phyloP scores from a whole-genome alignment of 2,797 vertebrate species.

The Sandelia bainsii region DNA sequence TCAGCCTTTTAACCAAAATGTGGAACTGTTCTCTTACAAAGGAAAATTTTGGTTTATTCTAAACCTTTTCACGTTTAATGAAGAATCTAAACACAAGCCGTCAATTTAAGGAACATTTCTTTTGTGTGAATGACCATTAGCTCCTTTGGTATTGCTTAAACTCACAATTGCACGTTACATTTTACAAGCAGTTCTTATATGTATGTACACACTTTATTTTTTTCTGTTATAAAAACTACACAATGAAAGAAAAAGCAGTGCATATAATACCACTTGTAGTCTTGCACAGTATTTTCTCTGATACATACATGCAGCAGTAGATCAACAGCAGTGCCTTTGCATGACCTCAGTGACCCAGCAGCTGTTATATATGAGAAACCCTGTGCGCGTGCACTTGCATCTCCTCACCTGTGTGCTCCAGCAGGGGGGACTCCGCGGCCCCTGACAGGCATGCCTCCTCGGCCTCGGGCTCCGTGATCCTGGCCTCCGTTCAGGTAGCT shows the following conservation, averaged over 20 bases:
- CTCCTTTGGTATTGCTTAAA: too few species aligned
- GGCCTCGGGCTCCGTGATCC: conserved; percentile 88
- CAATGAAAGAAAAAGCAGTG: not conserved
- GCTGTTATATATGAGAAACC: not conserved
- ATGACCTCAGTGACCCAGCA: conserved; percentile 12
- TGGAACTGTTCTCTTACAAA: not conserved
- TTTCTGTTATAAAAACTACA: not conserved
- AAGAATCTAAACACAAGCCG: too few species aligned
- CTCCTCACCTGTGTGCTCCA: conserved; percentile 89
- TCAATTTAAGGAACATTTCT: not conserved
- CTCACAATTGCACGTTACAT: too few species aligned
- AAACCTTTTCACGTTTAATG: not conserved
- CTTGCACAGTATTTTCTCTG: conserved; percentile 8
- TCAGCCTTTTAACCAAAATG: too few species aligned
- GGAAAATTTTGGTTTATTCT: not conserved
- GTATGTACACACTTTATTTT: too few species aligned
- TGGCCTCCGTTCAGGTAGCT: conserved; percentile 96
- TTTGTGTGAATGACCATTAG: too few species aligned
- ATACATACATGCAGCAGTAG: not conserved
- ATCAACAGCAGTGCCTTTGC: conserved; percentile 6
- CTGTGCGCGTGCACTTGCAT: not conserved
- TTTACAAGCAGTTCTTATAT: too few species aligned
- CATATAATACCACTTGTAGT: not conserved
- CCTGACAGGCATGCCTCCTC: conserved; percentile 90
- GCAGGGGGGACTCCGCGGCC: conserved; percentile 92